These are phyloP conservation scores for Ammodramus savannarum DNA, from an alignment of 2,113 vertebrate genomes.

Conservation along the genomic window DNA sequence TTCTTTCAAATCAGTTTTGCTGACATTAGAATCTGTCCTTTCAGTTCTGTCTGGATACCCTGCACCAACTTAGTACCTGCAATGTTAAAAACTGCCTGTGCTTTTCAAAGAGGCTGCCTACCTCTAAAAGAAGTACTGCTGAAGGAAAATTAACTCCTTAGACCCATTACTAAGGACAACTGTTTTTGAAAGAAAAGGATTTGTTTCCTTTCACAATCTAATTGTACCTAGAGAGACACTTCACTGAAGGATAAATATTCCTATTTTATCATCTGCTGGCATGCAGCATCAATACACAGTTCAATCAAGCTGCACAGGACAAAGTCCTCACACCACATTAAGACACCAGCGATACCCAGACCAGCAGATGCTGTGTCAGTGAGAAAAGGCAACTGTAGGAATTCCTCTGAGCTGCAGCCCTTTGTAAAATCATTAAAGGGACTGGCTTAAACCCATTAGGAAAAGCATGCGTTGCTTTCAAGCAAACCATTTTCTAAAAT, in stretches of 20 bases:
- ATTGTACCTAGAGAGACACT: not conserved
- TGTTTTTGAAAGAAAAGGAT: not conserved
- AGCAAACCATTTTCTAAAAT: not conserved
- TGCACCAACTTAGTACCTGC: conserved; percentile 21
- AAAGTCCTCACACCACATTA: not conserved
- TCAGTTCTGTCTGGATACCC: conserved; percentile 47
- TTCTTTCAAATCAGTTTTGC: conserved; percentile 79
- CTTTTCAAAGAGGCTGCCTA: not conserved
- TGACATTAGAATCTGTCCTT: conserved; percentile 73
- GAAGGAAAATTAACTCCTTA: not conserved
- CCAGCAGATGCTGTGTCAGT: not conserved
- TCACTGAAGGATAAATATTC: not conserved
- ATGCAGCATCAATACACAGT: not conserved
- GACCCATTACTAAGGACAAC: not conserved
- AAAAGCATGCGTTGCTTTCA: not conserved
- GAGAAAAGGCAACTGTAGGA: not conserved
- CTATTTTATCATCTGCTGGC: not conserved
- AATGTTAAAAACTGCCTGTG: not conserved
- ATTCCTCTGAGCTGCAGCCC: not conserved
- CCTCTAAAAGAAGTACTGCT: not conserved
- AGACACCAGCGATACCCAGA: not conserved
- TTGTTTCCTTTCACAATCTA: not conserved
- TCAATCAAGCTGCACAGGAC: not conserved
- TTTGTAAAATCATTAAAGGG: not conserved
- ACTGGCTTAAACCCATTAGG: not conserved